These are phyloP conservation scores for Bradypodion pumilum DNA, from an alignment of 2,797 vertebrate species.

Conservation along the genomic window DNA sequence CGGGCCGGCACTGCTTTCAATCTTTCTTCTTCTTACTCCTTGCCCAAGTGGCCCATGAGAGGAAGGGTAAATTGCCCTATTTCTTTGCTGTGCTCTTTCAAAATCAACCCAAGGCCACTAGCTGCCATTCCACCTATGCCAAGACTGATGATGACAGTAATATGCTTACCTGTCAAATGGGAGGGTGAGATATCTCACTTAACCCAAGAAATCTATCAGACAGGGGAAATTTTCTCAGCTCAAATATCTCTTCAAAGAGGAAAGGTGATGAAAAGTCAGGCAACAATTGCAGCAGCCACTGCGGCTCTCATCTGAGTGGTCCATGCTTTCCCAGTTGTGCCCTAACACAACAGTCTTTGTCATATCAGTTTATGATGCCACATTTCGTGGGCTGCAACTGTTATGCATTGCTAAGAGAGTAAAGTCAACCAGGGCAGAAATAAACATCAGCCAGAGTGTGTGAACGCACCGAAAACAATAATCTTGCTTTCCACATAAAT, in stretches of 20 bases:
- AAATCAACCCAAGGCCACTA: not conserved
- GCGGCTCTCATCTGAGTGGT: not conserved
- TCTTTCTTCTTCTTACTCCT: not conserved
- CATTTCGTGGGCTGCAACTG: constrained; percentile 29
- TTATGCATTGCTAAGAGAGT: constrained; percentile 42
- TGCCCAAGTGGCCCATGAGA: not conserved
- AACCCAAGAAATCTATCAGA: not conserved
- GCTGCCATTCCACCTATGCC: not conserved
- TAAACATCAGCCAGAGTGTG: constrained; percentile 34
- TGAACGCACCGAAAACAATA: constrained; percentile 38
- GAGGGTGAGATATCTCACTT: too few species aligned
- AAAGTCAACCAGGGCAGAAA: constrained; percentile 29
- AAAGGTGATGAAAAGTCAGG: not conserved
- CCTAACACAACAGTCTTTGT: constrained; percentile 22
- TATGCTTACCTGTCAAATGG: not conserved
- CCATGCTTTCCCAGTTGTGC: constrained; percentile 39
- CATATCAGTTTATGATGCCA: constrained; percentile 42
- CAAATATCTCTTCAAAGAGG: not conserved
- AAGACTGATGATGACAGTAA: not conserved
- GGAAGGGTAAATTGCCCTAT: not conserved
- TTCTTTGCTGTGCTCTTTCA: not conserved
- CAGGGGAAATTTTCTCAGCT: not conserved
- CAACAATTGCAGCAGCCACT: not conserved
- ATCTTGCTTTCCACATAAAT: constrained; percentile 52
- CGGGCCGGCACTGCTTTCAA: too few species aligned